These are phyloP conservation scores for Puffinus mauretanicus DNA, from an alignment of 2,113 vertebrate species.

Conservation along the genomic window DNA sequence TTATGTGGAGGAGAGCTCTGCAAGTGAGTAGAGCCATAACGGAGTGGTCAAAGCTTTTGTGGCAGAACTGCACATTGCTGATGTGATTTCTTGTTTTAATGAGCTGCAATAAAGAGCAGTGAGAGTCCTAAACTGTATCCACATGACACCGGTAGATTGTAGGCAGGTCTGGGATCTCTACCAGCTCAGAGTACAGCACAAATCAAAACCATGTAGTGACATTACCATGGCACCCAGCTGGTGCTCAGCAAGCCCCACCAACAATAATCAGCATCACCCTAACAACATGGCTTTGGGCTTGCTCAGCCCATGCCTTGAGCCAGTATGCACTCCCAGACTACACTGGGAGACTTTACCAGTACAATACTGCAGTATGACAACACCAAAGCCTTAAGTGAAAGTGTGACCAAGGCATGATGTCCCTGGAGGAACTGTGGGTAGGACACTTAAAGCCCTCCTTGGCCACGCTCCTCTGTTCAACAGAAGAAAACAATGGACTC, in stretches of 20 bases:
- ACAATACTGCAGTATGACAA: not conserved
- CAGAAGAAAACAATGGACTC: not conserved
- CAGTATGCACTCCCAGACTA: not conserved
- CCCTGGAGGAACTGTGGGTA: not conserved
- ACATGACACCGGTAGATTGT: not conserved
- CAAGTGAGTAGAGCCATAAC: not conserved
- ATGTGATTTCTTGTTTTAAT: not conserved
- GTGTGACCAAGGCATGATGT: accelerated
- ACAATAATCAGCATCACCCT: not conserved
- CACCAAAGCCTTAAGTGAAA: not conserved
- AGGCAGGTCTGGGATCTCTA: not conserved
- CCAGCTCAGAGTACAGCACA: not conserved
- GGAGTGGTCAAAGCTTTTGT: not conserved
- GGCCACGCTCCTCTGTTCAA: not conserved
- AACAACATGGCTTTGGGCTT: not conserved
- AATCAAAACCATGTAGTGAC: not conserved
- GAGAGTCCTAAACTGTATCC: not conserved
- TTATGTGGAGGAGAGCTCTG: not conserved
- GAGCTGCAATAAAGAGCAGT: not conserved
- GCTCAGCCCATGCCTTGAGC: not conserved
- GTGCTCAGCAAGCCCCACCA: not conserved
- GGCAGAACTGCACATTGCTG: not conserved
- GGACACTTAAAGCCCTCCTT: not conserved
- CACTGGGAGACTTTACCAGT: not conserved
- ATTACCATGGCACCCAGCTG: not conserved